Conservation (phyloP, 1,140 invertebrate species). For the Sesamia nonagrioides region DNA sequence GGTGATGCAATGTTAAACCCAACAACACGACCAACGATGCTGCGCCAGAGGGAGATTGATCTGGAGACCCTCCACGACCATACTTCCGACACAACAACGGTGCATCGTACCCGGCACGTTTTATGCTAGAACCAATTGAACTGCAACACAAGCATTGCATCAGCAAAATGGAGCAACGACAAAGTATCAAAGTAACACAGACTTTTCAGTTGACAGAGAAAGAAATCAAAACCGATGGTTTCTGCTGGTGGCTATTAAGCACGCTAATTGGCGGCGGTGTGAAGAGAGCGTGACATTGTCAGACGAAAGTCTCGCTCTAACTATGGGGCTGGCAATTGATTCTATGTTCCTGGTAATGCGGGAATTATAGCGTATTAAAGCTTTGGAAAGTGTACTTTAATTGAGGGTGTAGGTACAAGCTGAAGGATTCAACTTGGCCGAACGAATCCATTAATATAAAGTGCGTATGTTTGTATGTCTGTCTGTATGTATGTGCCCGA, state of each 20-base stretch:
- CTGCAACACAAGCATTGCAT: not conserved
- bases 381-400: not conserved
- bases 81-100: no score
- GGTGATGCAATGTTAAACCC: no score
- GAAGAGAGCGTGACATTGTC: slow-evolving; percentile 71
- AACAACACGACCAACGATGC: no score
- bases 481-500: no score
- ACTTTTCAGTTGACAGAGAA: slow-evolving; percentile 39
- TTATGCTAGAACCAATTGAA: no score
- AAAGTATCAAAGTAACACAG: slow-evolving; percentile 15
- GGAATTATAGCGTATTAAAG: slow-evolving; percentile 14
- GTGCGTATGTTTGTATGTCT: no score
- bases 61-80: no score
- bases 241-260: slow-evolving; percentile 57
- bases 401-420: not conserved
- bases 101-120: no score
- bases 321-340: not conserved
- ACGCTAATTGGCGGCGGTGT: slow-evolving; percentile 63
- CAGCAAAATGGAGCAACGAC: not conserved
- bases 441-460: no score
- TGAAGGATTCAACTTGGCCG: not conserved
- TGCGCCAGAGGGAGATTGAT: no score
- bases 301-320: slow-evolving; percentile 36
- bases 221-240: slow-evolving; percentile 50
- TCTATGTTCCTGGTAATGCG: slow-evolving; percentile 16